Evolutionary conservation across 2,113 vertebrate genomes (phyloP).

Genomic region (Ondatra zibethicus): DNA sequence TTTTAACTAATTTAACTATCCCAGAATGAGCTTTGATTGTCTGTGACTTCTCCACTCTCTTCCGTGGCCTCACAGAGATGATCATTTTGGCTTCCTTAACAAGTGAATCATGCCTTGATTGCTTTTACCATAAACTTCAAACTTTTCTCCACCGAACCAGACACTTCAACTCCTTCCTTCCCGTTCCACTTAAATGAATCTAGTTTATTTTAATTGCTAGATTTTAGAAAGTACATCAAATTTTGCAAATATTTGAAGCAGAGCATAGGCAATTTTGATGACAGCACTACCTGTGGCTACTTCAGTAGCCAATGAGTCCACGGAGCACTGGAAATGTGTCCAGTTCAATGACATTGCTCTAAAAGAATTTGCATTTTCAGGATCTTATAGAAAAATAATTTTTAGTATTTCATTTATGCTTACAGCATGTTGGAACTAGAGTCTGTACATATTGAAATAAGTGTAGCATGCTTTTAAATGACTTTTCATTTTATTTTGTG

Average conservation of each 20-base stretch:
- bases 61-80: not conserved
- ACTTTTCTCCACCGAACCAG: not conserved
- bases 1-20: slow-evolving; percentile 31
- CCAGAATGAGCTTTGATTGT: not conserved
- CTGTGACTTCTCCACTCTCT: not conserved
- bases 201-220: not conserved
- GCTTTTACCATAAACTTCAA: not conserved
- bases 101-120: not conserved
- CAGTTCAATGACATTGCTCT: not conserved
- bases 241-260: not conserved
- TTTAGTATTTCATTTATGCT: not conserved
- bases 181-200: not conserved
- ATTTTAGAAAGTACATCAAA: not conserved
- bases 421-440: not conserved
- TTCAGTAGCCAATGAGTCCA: not conserved
- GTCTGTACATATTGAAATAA: not conserved
- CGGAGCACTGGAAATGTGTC: not conserved
- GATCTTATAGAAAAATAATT: not conserved
- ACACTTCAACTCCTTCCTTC: not conserved
- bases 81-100: not conserved
- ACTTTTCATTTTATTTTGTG: slow-evolving; percentile 1
- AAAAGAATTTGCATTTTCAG: not conserved
- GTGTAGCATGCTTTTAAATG: not conserved
- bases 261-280: not conserved
- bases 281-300: not conserved